Conservation (phyloP, 2,888 invertebrate genomes). For the Vesta saturnalis region DNA sequence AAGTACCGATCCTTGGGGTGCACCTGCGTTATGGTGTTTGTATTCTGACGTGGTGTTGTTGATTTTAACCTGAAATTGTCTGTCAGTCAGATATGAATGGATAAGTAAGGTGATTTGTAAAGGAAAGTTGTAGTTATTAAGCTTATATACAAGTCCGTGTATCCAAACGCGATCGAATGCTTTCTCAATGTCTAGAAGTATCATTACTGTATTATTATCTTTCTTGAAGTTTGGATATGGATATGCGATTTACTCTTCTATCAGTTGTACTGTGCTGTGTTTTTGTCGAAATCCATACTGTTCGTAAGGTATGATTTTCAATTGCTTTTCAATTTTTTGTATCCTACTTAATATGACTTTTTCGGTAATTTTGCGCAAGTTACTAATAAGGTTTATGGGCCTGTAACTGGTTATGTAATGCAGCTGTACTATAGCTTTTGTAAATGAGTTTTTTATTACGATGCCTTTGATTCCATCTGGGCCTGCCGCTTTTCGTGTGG, state of each 20-base stretch:
- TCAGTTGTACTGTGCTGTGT: slow-evolving; percentile 49
- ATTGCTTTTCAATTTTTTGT: slow-evolving; percentile 13
- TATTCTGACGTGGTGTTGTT: background rate
- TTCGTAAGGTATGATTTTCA: slow-evolving; percentile 26
- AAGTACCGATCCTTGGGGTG: slow-evolving; percentile 36
- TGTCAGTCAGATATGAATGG: background rate
- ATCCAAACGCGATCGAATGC: slow-evolving; percentile 54
- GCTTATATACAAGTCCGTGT: slow-evolving; percentile 41
- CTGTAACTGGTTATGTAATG: slow-evolving; percentile 27
- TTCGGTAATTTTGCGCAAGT: slow-evolving; percentile 34
- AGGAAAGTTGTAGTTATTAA: background rate
- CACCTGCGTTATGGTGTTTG: slow-evolving; percentile 22
- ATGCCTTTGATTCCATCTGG: background rate
- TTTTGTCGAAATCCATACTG: slow-evolving; percentile 50
- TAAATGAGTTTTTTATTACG: background rate
- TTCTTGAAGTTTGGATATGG: slow-evolving; percentile 46
- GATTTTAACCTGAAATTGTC: background rate
- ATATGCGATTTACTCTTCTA: slow-evolving; percentile 46
- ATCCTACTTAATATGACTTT: slow-evolving; percentile 27
- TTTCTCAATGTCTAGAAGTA: too few species aligned
- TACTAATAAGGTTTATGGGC: slow-evolving; percentile 37
- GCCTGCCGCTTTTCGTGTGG: background rate
- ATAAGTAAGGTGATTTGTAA: too few species aligned
- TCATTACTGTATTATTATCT: too few species aligned
- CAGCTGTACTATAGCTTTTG: background rate